These are phyloP conservation scores for Griposia aprilina DNA, from an alignment of 2,888 invertebrate genomes.

Conservation along the genomic window DNA sequence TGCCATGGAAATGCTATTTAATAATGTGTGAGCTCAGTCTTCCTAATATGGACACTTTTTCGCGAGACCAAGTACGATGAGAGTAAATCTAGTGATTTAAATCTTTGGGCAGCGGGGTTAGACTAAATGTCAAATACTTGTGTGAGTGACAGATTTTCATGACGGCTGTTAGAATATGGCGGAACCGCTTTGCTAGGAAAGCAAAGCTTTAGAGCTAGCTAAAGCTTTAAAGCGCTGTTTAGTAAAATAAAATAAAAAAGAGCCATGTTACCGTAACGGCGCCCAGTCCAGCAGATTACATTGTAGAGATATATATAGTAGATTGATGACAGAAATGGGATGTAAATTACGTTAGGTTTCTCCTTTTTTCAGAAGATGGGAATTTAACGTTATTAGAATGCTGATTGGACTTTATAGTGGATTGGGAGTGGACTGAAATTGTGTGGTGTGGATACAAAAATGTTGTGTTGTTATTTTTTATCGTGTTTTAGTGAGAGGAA, in stretches of 20 bases:
- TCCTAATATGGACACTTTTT: too few species aligned
- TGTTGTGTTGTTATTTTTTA: background rate
- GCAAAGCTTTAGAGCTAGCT: slow-evolving; percentile 8
- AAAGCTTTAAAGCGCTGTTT: slow-evolving; percentile 65
- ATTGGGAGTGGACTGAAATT: slow-evolving; percentile 8
- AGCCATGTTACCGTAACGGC: slow-evolving; percentile 48
- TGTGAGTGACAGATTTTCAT: too few species aligned
- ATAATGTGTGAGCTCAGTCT: too few species aligned
- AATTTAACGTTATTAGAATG: slow-evolving; percentile 56
- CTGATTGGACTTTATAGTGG: slow-evolving; percentile 41
- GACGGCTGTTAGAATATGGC: too few species aligned
- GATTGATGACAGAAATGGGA: slow-evolving; percentile 58
- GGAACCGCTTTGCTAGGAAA: too few species aligned
- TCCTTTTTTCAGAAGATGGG: slow-evolving; percentile 53
- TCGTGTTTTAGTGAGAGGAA: background rate
- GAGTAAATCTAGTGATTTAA: too few species aligned
- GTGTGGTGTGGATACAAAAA: background rate
- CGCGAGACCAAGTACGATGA: too few species aligned
- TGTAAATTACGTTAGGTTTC: slow-evolving; percentile 61
- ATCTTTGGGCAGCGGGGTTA: too few species aligned
- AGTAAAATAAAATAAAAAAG: slow-evolving; percentile 62
- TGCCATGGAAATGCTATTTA: too few species aligned
- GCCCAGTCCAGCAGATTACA: slow-evolving; percentile 57
- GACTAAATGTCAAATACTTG: too few species aligned
- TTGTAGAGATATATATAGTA: slow-evolving; percentile 58